Percentiles rank a stretch among this genome's conserved stretches.
These are phyloP conservation scores for Mastomys coucha DNA, from an alignment of 2,113 vertebrate species.

Conservation along the genomic window DNA sequence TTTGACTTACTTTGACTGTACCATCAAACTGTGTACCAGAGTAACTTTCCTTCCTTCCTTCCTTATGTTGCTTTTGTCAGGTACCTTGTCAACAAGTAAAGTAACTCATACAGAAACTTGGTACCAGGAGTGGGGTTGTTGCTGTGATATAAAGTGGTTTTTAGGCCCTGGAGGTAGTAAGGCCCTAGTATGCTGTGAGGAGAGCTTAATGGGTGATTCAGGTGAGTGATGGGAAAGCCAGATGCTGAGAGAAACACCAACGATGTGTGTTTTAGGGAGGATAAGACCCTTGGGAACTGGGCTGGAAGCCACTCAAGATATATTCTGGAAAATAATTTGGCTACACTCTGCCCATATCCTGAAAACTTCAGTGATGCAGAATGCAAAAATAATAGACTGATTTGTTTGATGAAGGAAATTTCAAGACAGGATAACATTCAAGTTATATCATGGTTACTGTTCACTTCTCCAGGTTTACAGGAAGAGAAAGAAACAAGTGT, in stretches of 20 bases:
- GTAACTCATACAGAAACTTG: background rate
- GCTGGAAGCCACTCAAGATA: background rate
- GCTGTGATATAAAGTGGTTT: background rate
- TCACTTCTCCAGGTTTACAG: background rate
- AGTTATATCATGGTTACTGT: background rate
- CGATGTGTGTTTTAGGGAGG: too few species aligned
- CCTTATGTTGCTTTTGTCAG: background rate
- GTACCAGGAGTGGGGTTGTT: background rate
- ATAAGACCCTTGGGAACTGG: background rate
- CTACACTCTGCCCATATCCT: background rate
- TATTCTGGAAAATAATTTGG: background rate
- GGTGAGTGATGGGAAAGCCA: background rate
- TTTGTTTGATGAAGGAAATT: background rate
- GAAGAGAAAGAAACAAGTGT: background rate
- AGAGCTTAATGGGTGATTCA: background rate
- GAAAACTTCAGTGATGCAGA: background rate
- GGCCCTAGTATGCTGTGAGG: background rate
- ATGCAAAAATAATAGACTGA: background rate
- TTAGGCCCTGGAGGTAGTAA: background rate
- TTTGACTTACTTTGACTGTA: background rate
- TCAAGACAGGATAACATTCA: background rate
- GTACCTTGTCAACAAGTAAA: background rate
- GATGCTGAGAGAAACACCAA: background rate
- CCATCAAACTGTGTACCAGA: background rate
- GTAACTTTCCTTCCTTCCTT: background rate